A percentile compares a stretch with the other conserved stretches of the same genome.
Evolutionary conservation across 2,888 invertebrate genomes (phyloP).

Genomic region (Eupeodes luniger): DNA sequence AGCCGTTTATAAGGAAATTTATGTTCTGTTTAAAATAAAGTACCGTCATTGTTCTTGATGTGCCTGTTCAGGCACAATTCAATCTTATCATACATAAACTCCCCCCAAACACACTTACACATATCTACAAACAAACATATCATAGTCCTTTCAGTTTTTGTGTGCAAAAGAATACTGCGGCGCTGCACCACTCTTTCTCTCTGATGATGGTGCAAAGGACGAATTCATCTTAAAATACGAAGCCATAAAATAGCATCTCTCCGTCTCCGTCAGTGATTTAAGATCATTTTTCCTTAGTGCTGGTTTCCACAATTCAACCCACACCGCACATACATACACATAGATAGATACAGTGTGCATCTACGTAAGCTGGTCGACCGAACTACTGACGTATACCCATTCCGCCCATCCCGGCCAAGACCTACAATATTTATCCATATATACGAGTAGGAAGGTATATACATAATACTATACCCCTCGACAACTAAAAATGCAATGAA

Average conservation of each 20-base stretch:
- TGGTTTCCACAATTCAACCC: slow-evolving; percentile 55
- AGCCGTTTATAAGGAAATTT: slow-evolving; percentile 61
- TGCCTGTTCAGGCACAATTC: slow-evolving; percentile 67
- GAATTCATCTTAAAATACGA: slow-evolving; percentile 71
- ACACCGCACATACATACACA: neutral
- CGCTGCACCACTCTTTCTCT: slow-evolving; percentile 1
- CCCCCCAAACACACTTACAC: slow-evolving; percentile 9
- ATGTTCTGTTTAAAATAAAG: slow-evolving; percentile 65
- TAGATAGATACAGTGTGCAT: neutral
- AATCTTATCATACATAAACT: slow-evolving; percentile 47
- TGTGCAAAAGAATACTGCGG: slow-evolving; percentile 27
- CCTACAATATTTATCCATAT: neutral
- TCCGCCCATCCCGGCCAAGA: slow-evolving; percentile 4
- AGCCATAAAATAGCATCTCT: slow-evolving; percentile 72
- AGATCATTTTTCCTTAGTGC: slow-evolving; percentile 69
- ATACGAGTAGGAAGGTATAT: too few species aligned
- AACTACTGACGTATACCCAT: neutral
- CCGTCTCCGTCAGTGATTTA: slow-evolving; percentile 60
- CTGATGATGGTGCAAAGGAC: slow-evolving; percentile 41
- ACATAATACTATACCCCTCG: neutral
- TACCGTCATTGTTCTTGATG: slow-evolving; percentile 72
- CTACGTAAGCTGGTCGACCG: neutral
- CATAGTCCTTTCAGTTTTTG: slow-evolving; percentile 18
- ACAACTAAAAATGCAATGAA: slow-evolving; percentile 68
- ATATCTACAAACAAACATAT: neutral